These are phyloP conservation scores for Magallana angulata DNA, from an alignment of 1,140 invertebrate species.

Conservation along the genomic window DNA sequence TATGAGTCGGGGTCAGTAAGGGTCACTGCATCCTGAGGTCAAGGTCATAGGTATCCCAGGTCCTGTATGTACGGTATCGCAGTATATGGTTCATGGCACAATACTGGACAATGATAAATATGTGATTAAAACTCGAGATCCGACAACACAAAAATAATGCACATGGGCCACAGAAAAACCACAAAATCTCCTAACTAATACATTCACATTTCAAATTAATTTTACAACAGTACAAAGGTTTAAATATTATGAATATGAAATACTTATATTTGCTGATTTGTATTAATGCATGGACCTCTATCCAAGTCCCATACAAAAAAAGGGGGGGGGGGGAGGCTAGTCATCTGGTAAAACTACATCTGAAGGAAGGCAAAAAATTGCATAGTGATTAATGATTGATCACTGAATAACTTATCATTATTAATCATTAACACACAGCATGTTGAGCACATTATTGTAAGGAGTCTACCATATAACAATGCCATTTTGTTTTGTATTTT, in stretches of 20 bases:
- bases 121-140: neutral
- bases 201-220: no score
- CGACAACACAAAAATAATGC: neutral
- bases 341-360: neutral
- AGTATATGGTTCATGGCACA: conserved; percentile 22
- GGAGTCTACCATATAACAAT: neutral
- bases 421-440: neutral
- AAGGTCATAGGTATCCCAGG: neutral
- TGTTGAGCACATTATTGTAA: conserved; percentile 15
- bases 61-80: neutral
- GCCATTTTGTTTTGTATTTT: neutral
- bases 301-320: neutral
- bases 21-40: neutral
- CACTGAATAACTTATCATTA: no score
- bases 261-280: neutral
- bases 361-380: neutral
- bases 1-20: neutral
- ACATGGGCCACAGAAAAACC: no score
- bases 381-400: neutral
- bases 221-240: neutral
- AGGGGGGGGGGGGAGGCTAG: neutral
- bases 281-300: conserved; percentile 1
- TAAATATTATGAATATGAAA: neutral
- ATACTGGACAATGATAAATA: conserved; percentile 21
- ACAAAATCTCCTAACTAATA: no score